Evolutionary conservation across 2,113 vertebrate genomes (phyloP), one percentile per base, ranked within the genome.

Genomic region (Psilopsiagon aurifrons): DNA sequence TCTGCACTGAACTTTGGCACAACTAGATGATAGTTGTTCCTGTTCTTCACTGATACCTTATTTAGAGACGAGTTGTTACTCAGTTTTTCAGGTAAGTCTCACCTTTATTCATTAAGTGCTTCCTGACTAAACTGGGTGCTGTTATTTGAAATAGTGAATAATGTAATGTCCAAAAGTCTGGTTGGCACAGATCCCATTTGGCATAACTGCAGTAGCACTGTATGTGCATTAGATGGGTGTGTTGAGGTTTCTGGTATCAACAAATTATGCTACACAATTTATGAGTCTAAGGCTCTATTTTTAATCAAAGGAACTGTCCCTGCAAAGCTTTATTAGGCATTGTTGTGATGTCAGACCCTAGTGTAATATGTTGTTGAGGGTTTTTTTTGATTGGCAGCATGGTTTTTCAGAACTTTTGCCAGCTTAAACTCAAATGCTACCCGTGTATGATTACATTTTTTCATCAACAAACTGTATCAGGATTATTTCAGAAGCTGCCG

Each of bases 251-350:
- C 81, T 95, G 70, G 8, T 95, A 89, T 91, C 95, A 96, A 89
- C 86, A 94, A 67, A 96, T 92, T 66, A 74, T 94, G 76, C 90
- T 97, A 74, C 89, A 90, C 95, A 95, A 95, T 93, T 92, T 83
- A 96, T 94, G 85, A 96, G 55, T 94, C 60, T 75, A 73, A 75
- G 64, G 23, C 54, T 92, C 88, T 94, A 88, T 83, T 95, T 96
- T 95, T 89, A 92, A 84, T 94, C 57, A 77, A 82, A 89, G 57
- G 37, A 94, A 86, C 80, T 91, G 96, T 96, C 91, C 67, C 62
- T 96, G 83, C 70, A 76, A 31, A 87, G 74, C 81, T 94, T 93
- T 94, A 92, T 94, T 95, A 87, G 70, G n/a, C 66, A 76, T 35
- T 52, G 80, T 51, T 92, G 52, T 93, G 94, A 84, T 94, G 91